Conservation (phyloP, 2,113 vertebrate species). For the Eonycteris spelaea region DNA sequence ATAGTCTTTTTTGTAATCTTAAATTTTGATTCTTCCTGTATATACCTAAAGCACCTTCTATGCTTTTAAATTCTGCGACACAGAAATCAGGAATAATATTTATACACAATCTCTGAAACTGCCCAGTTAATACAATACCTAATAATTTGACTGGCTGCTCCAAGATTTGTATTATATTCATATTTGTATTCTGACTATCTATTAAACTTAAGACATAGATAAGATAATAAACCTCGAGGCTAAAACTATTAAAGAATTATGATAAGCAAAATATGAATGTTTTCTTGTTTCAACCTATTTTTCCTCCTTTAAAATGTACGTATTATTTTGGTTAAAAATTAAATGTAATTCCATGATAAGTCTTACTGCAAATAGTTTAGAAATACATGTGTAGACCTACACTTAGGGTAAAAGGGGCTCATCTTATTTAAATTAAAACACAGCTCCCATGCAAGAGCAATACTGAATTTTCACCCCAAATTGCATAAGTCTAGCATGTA, state of each 20-base stretch:
- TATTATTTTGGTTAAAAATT: constrained; percentile 21
- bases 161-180: not conserved
- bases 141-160: not conserved
- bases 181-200: not conserved
- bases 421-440: constrained; percentile 35
- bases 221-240: not conserved
- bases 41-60: not conserved
- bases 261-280: not conserved
- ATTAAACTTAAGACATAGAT: not conserved
- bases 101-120: constrained; percentile 20
- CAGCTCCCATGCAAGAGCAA: constrained; percentile 52
- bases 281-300: constrained; percentile 24
- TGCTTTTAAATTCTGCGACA: constrained; percentile 31
- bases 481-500: constrained; percentile 70
- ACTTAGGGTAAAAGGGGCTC: not conserved
- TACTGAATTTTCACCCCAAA: constrained; percentile 77
- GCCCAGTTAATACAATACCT: not conserved
- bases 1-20: constrained; percentile 33
- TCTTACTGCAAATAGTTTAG: not conserved
- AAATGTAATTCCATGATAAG: not conserved
- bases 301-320: constrained; percentile 29
- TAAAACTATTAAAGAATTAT: constrained; percentile 19
- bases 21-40: not conserved
- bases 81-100: constrained; percentile 34
- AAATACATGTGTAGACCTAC: not conserved